Evolutionary conservation across 2,797 vertebrate genomes (phyloP).

Genomic region (Chrosomus eos): DNA sequence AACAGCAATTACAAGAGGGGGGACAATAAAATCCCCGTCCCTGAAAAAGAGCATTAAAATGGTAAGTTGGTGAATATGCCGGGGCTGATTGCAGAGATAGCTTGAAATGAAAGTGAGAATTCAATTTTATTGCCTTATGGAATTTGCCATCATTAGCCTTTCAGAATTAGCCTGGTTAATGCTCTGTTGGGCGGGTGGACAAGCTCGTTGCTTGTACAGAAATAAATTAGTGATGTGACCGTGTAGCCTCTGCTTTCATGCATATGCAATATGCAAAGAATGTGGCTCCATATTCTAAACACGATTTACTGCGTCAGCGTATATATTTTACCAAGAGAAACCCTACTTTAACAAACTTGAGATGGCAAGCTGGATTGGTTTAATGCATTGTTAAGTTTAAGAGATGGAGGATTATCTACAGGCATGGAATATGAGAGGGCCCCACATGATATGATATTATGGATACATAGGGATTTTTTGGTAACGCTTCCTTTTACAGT

Average conservation of each 20-base stretch:
- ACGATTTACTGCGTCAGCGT: background rate
- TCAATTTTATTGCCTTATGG: conserved; percentile 28
- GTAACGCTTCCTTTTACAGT: too few species aligned
- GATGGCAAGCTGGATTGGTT: background rate
- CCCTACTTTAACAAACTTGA: background rate
- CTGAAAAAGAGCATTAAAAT: conserved; percentile 31
- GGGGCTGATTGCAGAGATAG: conserved; percentile 24
- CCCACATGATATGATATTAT: background rate
- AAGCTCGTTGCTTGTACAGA: conserved; percentile 38
- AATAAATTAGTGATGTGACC: conserved; percentile 49
- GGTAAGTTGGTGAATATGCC: conserved; percentile 13
- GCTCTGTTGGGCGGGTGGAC: conserved; percentile 47
- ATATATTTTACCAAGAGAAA: background rate
- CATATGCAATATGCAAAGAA: conserved; percentile 36
- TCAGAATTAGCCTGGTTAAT: conserved; percentile 36
- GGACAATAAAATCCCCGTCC: conserved; percentile 1
- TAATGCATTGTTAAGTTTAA: background rate
- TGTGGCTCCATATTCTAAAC: background rate
- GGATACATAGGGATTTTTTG: too few species aligned
- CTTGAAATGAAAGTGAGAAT: conserved; percentile 12
- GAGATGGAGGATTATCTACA: background rate
- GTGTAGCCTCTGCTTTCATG: conserved; percentile 36
- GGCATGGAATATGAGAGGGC: background rate
- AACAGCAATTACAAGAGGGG: conserved; percentile 38
- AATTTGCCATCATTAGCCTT: conserved; percentile 43